phyloP scores from a whole-genome alignment of 2,113 vertebrate species.

The Calypte anna region DNA sequence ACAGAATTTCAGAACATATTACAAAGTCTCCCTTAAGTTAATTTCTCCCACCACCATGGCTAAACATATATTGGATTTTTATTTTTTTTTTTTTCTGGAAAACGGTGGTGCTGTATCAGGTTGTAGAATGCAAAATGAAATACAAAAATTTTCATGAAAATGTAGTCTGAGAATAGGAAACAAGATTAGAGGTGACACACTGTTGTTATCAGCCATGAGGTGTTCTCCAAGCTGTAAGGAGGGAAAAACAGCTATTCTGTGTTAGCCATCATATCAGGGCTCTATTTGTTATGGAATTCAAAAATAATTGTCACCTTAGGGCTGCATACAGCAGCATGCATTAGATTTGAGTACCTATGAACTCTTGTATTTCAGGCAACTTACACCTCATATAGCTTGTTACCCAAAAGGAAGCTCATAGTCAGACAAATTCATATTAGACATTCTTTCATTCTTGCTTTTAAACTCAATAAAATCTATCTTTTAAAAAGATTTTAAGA shows the following conservation, averaged over 20 bases:
- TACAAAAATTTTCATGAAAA: slow-evolving; percentile 41
- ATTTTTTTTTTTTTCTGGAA: background rate
- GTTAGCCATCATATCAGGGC: slow-evolving; percentile 37
- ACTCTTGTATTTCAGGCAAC: background rate
- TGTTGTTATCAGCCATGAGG: slow-evolving; percentile 55
- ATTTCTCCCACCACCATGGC: background rate
- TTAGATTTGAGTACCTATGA: slow-evolving; percentile 39
- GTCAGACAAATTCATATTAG: slow-evolving; percentile 27
- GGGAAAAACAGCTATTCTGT: slow-evolving; percentile 37
- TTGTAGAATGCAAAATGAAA: slow-evolving; percentile 14
- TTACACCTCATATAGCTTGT: slow-evolving; percentile 17
- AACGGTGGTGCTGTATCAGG: slow-evolving; percentile 1
- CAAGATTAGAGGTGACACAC: slow-evolving; percentile 63
- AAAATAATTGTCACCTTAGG: slow-evolving; percentile 75
- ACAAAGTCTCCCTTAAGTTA: background rate
- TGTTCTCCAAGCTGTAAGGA: slow-evolving; percentile 57
- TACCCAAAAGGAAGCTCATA: slow-evolving; percentile 52
- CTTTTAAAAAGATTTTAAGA: background rate
- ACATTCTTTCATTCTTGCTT: background rate
- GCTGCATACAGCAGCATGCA: slow-evolving; percentile 48
- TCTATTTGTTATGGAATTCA: slow-evolving; percentile 65
- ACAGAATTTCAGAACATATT: background rate
- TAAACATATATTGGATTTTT: background rate
- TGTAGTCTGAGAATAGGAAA: slow-evolving; percentile 32
- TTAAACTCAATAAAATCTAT: slow-evolving; percentile 18